Evolutionary conservation across 2,797 vertebrate genomes (phyloP).

Genomic region (Phylloscopus collybita): DNA sequence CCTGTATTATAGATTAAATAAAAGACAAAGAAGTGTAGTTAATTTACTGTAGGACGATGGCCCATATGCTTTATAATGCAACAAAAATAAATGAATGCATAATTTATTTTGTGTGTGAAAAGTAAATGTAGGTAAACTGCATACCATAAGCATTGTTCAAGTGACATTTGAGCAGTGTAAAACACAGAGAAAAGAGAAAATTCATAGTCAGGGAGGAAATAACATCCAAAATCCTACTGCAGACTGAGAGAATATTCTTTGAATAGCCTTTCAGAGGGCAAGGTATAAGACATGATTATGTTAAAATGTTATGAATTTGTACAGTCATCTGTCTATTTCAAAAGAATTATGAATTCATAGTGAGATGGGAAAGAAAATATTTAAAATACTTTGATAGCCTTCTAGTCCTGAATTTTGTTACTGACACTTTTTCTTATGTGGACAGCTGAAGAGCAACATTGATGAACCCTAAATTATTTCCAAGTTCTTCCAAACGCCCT

Average conservation of each 20-base stretch:
- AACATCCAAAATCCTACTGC: not conserved
- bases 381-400: no score
- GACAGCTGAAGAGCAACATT: no score
- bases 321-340: not conserved
- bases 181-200: not conserved
- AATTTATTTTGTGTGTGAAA: not conserved
- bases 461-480: not conserved
- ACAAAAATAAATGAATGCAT: not conserved
- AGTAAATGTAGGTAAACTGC: not conserved
- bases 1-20: not conserved
- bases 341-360: no score
- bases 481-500: not conserved
- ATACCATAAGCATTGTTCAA: not conserved
- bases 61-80: not conserved
- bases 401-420: no score
- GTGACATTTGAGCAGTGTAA: not conserved
- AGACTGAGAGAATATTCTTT: not conserved
- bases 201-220: not conserved
- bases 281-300: not conserved
- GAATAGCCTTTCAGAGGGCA: not conserved
- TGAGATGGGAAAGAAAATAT: no score
- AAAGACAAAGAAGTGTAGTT: not conserved
- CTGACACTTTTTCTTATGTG: no score
- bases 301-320: not conserved
- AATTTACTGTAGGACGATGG: not conserved